These are phyloP conservation scores for Vidua chalybeata DNA, from an alignment of 2,113 vertebrate genomes.

Conservation along the genomic window DNA sequence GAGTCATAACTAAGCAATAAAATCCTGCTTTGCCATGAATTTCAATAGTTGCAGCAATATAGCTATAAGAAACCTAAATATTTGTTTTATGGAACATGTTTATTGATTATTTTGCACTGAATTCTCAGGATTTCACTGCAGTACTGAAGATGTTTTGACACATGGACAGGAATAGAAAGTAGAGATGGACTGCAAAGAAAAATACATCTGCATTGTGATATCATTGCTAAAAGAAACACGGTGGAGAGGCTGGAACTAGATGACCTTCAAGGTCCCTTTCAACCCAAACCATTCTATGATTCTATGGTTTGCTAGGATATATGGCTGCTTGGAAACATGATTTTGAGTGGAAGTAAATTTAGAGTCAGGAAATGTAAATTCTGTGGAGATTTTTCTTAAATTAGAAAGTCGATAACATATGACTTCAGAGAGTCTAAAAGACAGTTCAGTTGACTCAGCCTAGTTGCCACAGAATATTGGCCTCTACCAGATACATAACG, in stretches of 20 bases:
- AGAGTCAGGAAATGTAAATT: not conserved
- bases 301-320: not conserved
- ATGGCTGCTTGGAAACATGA: not conserved
- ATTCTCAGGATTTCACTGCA: not conserved
- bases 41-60: not conserved
- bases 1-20: not conserved
- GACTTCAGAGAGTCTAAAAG: not conserved
- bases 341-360: not conserved
- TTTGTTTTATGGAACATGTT: rapidly evolving
- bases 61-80: not conserved
- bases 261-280: not conserved
- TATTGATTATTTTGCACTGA: not conserved
- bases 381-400: not conserved
- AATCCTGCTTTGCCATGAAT: not conserved
- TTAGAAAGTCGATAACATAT: not conserved
- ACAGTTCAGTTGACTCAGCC: not conserved
- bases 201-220: not conserved
- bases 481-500: not conserved
- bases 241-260: rapidly evolving
- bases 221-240: not conserved
- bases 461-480: not conserved
- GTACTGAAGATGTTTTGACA: not conserved
- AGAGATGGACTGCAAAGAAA: not conserved
- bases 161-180: not conserved
- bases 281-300: not conserved